Evolutionary conservation across 2,888 invertebrate genomes (phyloP), one percentile per base, ranked within the genome.

Genomic region (Lochmaea crataegi): DNA sequence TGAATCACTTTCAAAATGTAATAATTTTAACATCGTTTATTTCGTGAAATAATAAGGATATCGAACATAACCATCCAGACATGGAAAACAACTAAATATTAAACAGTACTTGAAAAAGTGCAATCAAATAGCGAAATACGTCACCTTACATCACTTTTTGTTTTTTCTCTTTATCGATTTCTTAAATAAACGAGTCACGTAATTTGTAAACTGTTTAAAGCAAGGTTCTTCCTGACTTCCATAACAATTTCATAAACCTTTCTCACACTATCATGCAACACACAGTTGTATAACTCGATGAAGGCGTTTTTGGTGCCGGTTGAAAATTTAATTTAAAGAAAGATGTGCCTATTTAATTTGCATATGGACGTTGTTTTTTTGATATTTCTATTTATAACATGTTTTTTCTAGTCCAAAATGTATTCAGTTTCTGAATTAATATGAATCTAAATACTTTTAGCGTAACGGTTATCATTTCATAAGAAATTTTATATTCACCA

Each of bases 141-240:
- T 45, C 14, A 45, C 12, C 11, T 9, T 42, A 42, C 42, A 42
- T 42, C 11, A 42, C 42, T 42, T 45, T 12, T 45, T 45, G 5
- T 14, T 14, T 14, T 45, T 14, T 4, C 2, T 14, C 26, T 26
- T 5, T 45, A 12, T 45, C 45, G 45, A 45, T 45, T 45, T 45
- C 45, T 45, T 45, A 45, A 45, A 45, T 45, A 45, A 45, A 14
- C 45, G 14, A 14, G 45, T 45, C 12, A 45, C 45, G 45, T 45
- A 12, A 42, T 45, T 45, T 10, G 1, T 45, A 45, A 45, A 56
- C 10, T 10, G 10, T n/a, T 56, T 11, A 56, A 56, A 56, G 16
- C 56, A 22, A 56, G 56, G 56, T 56, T 56, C 56, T 56, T 56
- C 56, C 56, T 56, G 16, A 56, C 22, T 56, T 56, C 22, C 56